These are phyloP conservation scores for Hylaeus volcanicus DNA, from an alignment of 1,140 invertebrate species.

Conservation along the genomic window DNA sequence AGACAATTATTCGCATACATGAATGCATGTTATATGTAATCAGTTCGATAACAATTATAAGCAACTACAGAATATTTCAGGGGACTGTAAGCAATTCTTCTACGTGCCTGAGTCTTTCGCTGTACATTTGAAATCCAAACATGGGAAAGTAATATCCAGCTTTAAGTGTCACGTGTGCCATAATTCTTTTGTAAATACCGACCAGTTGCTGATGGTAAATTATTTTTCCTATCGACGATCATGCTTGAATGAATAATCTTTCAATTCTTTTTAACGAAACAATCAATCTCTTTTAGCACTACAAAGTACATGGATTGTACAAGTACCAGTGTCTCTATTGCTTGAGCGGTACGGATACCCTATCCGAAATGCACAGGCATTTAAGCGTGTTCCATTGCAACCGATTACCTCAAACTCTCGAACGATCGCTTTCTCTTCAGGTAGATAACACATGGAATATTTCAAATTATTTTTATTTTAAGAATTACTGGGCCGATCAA, in stretches of 20 bases:
- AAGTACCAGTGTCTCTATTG: slow-evolving; percentile 82
- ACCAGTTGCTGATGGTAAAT: slow-evolving; percentile 68
- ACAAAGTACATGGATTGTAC: slow-evolving; percentile 77
- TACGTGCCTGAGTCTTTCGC: slow-evolving; percentile 75
- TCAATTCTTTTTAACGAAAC: background rate
- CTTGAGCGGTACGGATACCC: slow-evolving; percentile 74
- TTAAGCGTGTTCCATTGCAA: slow-evolving; percentile 78
- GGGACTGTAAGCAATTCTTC: slow-evolving; percentile 75
- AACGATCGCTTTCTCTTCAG: slow-evolving; percentile 70
- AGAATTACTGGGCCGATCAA: too few species aligned
- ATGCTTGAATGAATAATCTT: background rate
- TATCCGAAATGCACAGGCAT: slow-evolving; percentile 78
- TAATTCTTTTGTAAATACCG: slow-evolving; percentile 40
- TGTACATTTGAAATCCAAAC: slow-evolving; percentile 73
- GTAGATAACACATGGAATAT: slow-evolving; percentile 43
- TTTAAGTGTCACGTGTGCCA: slow-evolving; percentile 75
- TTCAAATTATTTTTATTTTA: too few species aligned
- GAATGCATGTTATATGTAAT: too few species aligned
- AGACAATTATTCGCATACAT: too few species aligned
- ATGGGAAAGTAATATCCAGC: slow-evolving; percentile 43
- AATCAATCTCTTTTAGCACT: slow-evolving; percentile 68
- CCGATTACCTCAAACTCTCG: slow-evolving; percentile 75
- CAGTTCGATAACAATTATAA: background rate
- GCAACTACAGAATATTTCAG: slow-evolving; percentile 27
- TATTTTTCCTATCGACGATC: background rate